Percentiles rank a stretch among this genome's conserved stretches.
Evolutionary conservation across 2,113 vertebrate species (phyloP).

Genomic region (Murina feae): DNA sequence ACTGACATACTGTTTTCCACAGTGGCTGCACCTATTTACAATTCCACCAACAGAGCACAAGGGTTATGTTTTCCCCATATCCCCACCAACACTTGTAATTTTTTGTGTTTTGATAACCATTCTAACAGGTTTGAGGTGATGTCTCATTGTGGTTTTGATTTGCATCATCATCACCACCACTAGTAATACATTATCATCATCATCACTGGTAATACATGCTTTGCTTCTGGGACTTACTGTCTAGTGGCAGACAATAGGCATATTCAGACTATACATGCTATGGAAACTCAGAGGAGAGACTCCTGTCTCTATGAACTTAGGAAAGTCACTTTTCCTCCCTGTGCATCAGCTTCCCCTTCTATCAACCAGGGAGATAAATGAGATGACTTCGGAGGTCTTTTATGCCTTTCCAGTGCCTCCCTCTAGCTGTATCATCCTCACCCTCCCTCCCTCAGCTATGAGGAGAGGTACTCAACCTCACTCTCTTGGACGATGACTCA

Average conservation of each 20-base stretch:
- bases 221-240: neutral
- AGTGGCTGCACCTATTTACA: neutral
- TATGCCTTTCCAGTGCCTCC: neutral
- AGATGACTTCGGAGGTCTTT: neutral
- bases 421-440: neutral
- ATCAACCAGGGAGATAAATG: neutral
- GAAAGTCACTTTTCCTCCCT: neutral
- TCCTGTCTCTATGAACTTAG: neutral
- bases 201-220: neutral
- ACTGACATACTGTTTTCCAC: neutral
- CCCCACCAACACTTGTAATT: neutral
- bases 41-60: neutral
- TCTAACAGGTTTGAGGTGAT: neutral
- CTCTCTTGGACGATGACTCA: neutral
- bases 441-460: neutral
- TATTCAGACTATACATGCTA: neutral
- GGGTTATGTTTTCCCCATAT: neutral
- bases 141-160: neutral
- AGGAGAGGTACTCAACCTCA: neutral
- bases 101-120: neutral
- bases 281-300: neutral
- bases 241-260: neutral
- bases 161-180: neutral
- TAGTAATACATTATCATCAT: neutral
- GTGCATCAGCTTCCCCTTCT: neutral